These are phyloP conservation scores for Drosophila niveifrons DNA, from an alignment of 2,888 invertebrate species.

Conservation along the genomic window DNA sequence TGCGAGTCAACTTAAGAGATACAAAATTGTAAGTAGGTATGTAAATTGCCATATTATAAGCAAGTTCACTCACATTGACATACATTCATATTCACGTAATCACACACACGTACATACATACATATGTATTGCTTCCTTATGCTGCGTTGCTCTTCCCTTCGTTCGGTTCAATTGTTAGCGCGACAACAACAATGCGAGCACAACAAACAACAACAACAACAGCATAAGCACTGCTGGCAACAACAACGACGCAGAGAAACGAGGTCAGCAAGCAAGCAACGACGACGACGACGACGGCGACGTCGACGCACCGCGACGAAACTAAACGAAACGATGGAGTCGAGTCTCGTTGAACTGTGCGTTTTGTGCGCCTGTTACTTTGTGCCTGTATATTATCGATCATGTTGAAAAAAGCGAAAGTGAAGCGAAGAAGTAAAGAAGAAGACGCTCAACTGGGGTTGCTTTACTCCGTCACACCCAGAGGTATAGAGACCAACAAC, in stretches of 20 bases:
- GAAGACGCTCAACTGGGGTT: constrained; percentile 16
- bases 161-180: constrained; percentile 49
- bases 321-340: constrained; percentile 32
- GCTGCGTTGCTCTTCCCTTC: constrained; percentile 31
- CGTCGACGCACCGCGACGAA: constrained; percentile 22
- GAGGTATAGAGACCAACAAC: constrained; percentile 35
- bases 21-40: background rate
- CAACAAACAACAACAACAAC: constrained; percentile 36
- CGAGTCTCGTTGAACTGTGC: constrained; percentile 31
- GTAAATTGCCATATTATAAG: background rate
- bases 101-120: background rate
- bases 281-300: constrained; percentile 12
- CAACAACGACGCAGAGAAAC: constrained; percentile 39
- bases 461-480: background rate
- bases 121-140: constrained; percentile 13
- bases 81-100: background rate
- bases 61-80: background rate
- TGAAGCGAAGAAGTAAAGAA: constrained; percentile 80
- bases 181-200: constrained; percentile 31
- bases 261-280: constrained; percentile 54
- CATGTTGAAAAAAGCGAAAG: constrained; percentile 83
- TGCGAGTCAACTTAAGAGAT: constrained; percentile 1
- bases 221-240: constrained; percentile 22
- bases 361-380: constrained; percentile 74
- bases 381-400: constrained; percentile 83